Base-by-base conservation (phyloP, 2,797 vertebrate species). In the Falco rusticolus region DNA sequence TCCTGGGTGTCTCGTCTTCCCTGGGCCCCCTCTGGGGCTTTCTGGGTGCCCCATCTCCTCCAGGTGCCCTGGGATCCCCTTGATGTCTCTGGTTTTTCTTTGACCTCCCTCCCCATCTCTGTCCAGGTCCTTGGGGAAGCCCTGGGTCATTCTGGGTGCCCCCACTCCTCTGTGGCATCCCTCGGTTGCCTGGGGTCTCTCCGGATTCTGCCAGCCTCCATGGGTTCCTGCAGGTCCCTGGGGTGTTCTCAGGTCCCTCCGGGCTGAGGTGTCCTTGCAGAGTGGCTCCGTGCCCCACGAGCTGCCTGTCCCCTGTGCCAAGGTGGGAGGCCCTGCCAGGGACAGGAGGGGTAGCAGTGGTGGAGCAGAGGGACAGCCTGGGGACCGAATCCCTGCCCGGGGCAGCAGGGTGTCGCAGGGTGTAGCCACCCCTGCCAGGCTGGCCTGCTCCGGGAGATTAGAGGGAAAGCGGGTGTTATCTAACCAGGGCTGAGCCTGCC, bases 101-200 rank as follows among this genome's bases (percentile, higher is more conserved):
- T 43, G 68, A 18, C 15, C 15, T 9, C 18, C n/a, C 10, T 16
- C 37, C 26, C 16, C 2, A 2, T 9, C 43, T 74, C 59, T 15
- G 0, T 12, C 22, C 57, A n/a, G 28, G 16, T 68, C 45, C 68
- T 11, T 6, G 39, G 29, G 39, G 57, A 37, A 78, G 65, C 45
- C 28, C 26, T 25, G 64, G 34, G 26, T 74, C 26, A 43, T 56
- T 54, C 31, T 15, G 15, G 59, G 41, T 22, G 26, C 16, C 33
- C 6, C 26, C 22, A 0, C 21, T 61, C 26, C 45, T 56, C 39
- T 5, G 0, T 7, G 64, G 43, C 76, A 77, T 60, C 79, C 9
- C 53, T 11, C 7, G n/a, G 10, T 24, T 28, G 2, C 37, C 22
- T 6, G 41, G 53, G 10, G 3, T 53, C 11, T 34, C 34, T 37